These are phyloP conservation scores for Diarsia dahlii DNA, from an alignment of 2,888 invertebrate genomes.

Conservation along the genomic window DNA sequence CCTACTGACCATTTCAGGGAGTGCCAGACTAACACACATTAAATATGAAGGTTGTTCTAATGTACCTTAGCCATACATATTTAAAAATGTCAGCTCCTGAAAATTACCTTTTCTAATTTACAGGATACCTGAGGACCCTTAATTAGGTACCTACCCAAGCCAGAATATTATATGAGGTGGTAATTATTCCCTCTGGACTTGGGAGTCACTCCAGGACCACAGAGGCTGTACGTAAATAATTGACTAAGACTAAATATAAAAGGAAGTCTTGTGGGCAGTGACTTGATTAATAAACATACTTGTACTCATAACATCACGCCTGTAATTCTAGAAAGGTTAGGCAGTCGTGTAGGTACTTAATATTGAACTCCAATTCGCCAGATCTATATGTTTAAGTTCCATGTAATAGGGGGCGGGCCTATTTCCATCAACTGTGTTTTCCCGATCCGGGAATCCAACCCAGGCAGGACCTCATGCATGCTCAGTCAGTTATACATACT, in stretches of 20 bases:
- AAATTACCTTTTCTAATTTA: conserved; percentile 16
- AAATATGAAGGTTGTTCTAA: conserved; percentile 2
- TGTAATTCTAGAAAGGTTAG: no score
- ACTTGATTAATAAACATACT: conserved; percentile 17
- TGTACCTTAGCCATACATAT: conserved; percentile 6
- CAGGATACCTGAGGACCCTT: not conserved
- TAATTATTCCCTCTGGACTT: conserved; percentile 31
- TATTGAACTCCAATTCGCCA: no score
- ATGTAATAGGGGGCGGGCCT: no score
- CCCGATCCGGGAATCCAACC: no score
- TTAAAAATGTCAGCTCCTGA: conserved; percentile 14
- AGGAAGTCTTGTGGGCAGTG: conserved; percentile 3
- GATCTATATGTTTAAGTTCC: no score
- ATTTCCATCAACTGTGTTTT: no score
- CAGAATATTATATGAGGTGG: conserved; percentile 31
- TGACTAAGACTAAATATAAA: conserved; percentile 17
- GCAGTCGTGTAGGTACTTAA: no score
- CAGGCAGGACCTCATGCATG: no score
- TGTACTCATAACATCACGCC: no score
- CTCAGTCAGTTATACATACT: not conserved
- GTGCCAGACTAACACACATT: not conserved
- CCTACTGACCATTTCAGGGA: not conserved
- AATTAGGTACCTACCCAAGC: conserved; percentile 14
- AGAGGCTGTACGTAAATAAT: conserved; percentile 7
- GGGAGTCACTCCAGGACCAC: conserved; percentile 13